These are phyloP conservation scores for Neria commutata DNA, from an alignment of 2,888 invertebrate genomes.

Conservation along the genomic window DNA sequence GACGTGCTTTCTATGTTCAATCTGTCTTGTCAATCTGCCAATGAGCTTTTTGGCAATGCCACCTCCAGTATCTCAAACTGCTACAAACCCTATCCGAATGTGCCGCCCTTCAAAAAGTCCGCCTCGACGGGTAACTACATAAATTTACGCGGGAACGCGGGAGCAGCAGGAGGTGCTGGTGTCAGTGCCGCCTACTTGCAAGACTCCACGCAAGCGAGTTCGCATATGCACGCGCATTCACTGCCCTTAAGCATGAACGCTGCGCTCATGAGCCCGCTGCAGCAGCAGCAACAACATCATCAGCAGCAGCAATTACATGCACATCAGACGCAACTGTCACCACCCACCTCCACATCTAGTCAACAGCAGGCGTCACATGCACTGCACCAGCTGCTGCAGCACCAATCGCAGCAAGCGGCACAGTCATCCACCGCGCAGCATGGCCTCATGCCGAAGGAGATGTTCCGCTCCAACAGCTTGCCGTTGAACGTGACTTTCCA, in stretches of 20 bases:
- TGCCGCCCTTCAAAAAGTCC: constrained; percentile 54
- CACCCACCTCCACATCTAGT: constrained; percentile 13
- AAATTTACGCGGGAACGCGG: constrained; percentile 44
- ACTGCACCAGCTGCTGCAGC: constrained; percentile 41
- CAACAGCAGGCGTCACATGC: constrained; percentile 34
- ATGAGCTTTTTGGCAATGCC: constrained; percentile 4
- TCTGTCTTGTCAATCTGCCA: constrained; percentile 21
- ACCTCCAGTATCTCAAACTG: constrained; percentile 32
- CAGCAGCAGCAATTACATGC: constrained; percentile 16
- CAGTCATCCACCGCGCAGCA: constrained; percentile 36
- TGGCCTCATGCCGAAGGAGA: constrained; percentile 61
- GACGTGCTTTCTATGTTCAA: constrained; percentile 51
- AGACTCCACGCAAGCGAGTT: constrained; percentile 28
- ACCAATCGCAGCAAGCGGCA: constrained; percentile 27
- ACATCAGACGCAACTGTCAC: constrained; percentile 12
- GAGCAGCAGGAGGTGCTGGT: too few species aligned
- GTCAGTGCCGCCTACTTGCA: constrained; percentile 28
- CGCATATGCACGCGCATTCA: constrained; percentile 39
- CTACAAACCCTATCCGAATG: constrained; percentile 54
- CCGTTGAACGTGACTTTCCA: constrained; percentile 67
- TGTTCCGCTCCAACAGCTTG: constrained; percentile 69
- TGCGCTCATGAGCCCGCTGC: constrained; percentile 34
- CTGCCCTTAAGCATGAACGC: constrained; percentile 39
- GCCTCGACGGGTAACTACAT: constrained; percentile 56
- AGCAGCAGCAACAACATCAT: constrained; percentile 39